phyloP scores from a whole-genome alignment of 2,888 invertebrate species.

The Oegoconia quadripuncta region DNA sequence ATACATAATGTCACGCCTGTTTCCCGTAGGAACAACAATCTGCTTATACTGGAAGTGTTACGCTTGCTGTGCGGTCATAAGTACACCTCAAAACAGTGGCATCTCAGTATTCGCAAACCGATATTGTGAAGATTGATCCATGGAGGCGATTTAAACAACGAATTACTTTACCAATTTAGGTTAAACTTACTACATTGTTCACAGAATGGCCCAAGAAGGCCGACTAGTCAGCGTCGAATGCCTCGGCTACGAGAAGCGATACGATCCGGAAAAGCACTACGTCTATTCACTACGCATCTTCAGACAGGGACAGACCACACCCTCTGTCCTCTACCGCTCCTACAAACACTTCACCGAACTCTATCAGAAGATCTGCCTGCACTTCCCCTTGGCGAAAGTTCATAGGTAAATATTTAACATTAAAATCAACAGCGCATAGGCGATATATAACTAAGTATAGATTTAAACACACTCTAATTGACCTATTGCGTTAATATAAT shows the following conservation, averaged over 20 bases:
- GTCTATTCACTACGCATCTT: conserved; percentile 93
- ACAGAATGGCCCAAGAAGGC: conserved; percentile 93
- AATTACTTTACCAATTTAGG: neutral
- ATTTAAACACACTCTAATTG: too few species aligned
- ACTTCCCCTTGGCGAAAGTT: conserved; percentile 94
- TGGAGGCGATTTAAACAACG: neutral
- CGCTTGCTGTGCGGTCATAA: too few species aligned
- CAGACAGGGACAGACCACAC: conserved; percentile 91
- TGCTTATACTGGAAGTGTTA: too few species aligned
- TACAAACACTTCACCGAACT: conserved; percentile 98
- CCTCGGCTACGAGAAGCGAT: conserved; percentile 94
- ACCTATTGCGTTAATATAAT: too few species aligned
- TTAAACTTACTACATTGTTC: too few species aligned
- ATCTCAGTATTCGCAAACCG: too few species aligned
- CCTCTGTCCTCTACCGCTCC: conserved; percentile 93
- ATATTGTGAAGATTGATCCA: neutral
- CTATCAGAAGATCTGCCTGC: conserved; percentile 94
- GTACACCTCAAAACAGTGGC: too few species aligned
- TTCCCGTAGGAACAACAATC: too few species aligned
- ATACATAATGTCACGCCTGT: too few species aligned
- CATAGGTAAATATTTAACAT: conserved; percentile 87
- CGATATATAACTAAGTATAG: too few species aligned
- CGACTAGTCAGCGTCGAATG: conserved; percentile 91
- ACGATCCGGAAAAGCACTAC: conserved; percentile 98
- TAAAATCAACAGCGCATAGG: too few species aligned